Evolutionary conservation across 1,140 invertebrate genomes (phyloP), one percentile per base, ranked within the genome.

Genomic region (Ostrea edulis): DNA sequence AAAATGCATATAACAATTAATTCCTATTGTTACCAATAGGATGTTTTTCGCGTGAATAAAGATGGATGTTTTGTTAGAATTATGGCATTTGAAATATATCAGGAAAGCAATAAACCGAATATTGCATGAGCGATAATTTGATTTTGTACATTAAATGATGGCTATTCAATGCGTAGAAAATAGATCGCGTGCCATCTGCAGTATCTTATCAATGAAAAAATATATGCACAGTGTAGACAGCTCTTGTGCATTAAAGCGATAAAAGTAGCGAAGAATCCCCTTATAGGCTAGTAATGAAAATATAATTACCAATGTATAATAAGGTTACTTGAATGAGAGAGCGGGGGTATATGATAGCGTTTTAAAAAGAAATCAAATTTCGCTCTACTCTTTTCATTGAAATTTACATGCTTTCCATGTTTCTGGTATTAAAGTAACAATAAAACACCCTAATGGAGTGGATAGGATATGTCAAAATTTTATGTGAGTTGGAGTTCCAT

Each of bases 61-160:
- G 12, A 77, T 77, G 68, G 68, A 29, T 77, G 25, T 17, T 29
- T 77, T 14, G 25, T 77, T 29, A 77, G 22, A 77, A 35, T 77
- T 77, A 29, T 25, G 4, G 14, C 29, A 22, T 77, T 29, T 77
- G 29, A 77, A 77, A 25, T 25, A 77, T 35, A 77, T 29, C 29
- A 29, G 29, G 1, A 77, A 12, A 35, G 25, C 14, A 25, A 77
- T 77, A 17, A 77, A 77, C 29, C 9, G 68, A 77, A 29, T 25
- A 77, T 77, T 77, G 22, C 68, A 77, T 77, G 68, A 77, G 68
- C 25, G 68, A 77, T 77, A 35, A 77, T 77, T 77, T 77, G 25
- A 77, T 77, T 77, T 77, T 77, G 25, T 77, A 29, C 29, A 77
- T 77, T 44, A 77, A 77, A 35, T 9, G 68, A 77, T 25, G 25